phyloP scores from a whole-genome alignment of 1,140 invertebrate genomes.

The Nasonia longicornis region DNA sequence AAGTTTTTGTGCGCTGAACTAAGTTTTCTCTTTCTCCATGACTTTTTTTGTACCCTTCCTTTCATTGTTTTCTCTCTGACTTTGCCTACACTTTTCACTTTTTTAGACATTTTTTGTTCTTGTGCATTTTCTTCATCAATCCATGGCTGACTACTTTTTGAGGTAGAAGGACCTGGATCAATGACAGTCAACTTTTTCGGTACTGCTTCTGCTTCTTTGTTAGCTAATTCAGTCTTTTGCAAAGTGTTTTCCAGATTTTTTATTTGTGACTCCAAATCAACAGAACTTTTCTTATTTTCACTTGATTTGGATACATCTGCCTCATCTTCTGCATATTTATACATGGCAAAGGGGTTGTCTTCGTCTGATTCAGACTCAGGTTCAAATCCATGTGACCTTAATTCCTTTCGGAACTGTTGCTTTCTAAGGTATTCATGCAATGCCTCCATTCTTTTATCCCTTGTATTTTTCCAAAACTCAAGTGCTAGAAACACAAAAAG shows the following conservation, averaged over 20 bases:
- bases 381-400: constrained; percentile 56
- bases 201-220: constrained; percentile 12
- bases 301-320: constrained; percentile 26
- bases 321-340: constrained; percentile 47
- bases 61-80: constrained; percentile 33
- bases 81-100: constrained; percentile 42
- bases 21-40: constrained; percentile 32
- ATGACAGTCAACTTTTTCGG: constrained; percentile 43
- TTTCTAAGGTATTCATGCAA: constrained; percentile 58
- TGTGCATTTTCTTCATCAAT: constrained; percentile 32
- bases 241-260: constrained; percentile 40
- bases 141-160: constrained; percentile 50
- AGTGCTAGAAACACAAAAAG: constrained; percentile 51
- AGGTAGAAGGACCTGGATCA: constrained; percentile 56
- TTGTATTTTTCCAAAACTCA: constrained; percentile 55
- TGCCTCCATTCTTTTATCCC: constrained; percentile 54
- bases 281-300: constrained; percentile 15
- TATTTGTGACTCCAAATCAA: constrained; percentile 31
- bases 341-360: constrained; percentile 56
- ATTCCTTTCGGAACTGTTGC: constrained; percentile 56
- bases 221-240: constrained; percentile 39
- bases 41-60: constrained; percentile 32
- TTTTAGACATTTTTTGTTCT: background rate
- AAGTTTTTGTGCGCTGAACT: constrained; percentile 22
- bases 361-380: constrained; percentile 59